Percentiles rank a stretch among this genome's conserved stretches.
Conservation (phyloP, 2,113 vertebrate genomes). For the Urocolius indicus region DNA sequence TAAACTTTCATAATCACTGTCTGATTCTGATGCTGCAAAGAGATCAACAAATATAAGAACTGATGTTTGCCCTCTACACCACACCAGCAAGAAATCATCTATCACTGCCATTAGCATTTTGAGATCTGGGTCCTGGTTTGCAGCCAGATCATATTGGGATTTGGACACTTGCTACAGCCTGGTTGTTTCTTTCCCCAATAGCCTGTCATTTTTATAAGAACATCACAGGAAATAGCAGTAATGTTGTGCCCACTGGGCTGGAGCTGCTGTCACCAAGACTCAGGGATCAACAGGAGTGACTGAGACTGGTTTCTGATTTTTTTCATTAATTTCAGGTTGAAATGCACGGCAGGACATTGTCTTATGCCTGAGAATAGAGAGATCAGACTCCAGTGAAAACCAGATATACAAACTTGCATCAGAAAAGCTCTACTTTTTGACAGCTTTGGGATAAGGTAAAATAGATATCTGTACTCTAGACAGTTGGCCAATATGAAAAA, state of each 20-base stretch:
- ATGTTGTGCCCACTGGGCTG: neutral
- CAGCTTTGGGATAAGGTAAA: neutral
- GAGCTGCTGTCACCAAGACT: neutral
- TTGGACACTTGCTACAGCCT: neutral
- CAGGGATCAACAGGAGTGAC: neutral
- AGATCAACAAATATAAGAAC: neutral
- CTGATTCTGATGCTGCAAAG: neutral
- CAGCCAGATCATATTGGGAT: neutral
- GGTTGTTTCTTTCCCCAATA: neutral
- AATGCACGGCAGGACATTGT: neutral
- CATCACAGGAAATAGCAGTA: neutral
- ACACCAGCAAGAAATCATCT: neutral
- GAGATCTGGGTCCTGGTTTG: neutral
- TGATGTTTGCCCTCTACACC: neutral
- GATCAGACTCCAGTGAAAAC: neutral
- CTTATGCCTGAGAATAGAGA: neutral
- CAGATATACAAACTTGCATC: neutral
- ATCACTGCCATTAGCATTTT: neutral
- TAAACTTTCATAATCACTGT: neutral
- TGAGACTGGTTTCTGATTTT: neutral
- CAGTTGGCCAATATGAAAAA: neutral
- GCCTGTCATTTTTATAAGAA: neutral
- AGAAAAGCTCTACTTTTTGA: neutral
- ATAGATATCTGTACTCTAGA: neutral
- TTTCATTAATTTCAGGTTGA: conserved; percentile 20